Evolutionary conservation across 2,888 invertebrate species (phyloP).

Genomic region (Elmis aenea): DNA sequence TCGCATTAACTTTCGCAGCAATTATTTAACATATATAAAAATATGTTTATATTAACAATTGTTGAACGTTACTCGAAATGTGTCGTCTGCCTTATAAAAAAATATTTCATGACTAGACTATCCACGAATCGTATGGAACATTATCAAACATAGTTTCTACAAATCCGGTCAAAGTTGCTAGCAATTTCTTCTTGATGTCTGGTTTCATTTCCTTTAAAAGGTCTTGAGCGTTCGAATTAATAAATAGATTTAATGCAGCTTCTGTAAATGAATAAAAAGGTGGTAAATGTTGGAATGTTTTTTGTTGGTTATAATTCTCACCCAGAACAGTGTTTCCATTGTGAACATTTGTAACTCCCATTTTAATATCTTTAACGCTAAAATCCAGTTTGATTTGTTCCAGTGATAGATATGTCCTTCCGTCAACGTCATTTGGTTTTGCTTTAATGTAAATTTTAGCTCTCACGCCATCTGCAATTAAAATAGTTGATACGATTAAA

Average conservation of each 20-base stretch:
- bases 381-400: conserved; percentile 82
- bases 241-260: conserved; percentile 79
- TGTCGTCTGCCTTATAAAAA: no score
- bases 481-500: conserved; percentile 2
- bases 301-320: conserved; percentile 49
- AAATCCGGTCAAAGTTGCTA: conserved; percentile 70
- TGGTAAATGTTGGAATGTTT: conserved; percentile 4
- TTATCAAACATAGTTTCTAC: conserved; percentile 69
- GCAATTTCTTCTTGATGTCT: conserved; percentile 68
- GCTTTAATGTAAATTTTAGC: conserved; percentile 81
- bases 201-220: conserved; percentile 84
- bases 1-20: no score
- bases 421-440: conserved; percentile 56
- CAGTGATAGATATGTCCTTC: conserved; percentile 63
- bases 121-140: conserved; percentile 76
- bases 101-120: no score
- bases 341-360: conserved; percentile 81
- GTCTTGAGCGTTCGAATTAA: conserved; percentile 81
- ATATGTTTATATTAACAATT: no score
- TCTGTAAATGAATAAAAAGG: conserved; percentile 51
- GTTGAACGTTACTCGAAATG: no score
- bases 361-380: conserved; percentile 73
- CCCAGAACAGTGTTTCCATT: conserved; percentile 76
- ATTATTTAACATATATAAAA: no score
- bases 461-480: conserved; percentile 66